Base-by-base conservation (phyloP, 2,113 vertebrate species). In the Sardina pilchardus region DNA sequence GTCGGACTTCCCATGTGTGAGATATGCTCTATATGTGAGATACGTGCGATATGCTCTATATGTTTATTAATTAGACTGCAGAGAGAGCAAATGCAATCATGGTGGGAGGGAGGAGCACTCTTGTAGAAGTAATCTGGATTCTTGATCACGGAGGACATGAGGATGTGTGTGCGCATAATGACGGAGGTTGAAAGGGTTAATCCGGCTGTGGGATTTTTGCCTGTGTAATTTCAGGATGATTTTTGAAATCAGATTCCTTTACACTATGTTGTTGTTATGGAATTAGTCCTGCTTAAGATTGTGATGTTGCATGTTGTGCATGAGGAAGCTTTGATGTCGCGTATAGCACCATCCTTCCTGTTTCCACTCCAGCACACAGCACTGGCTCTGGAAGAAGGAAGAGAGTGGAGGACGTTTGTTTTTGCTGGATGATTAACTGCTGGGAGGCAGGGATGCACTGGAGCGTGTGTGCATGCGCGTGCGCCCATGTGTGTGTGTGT, bases 401-500 rank as follows among this genome's bases (percentile, higher is more conserved):
- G 71, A 75, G 67, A 34, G 71, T 16, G 71, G 71, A 78, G 71
- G 71, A 30, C 30, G 14, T 36, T 78, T 78, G 71, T 78, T 78
- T 78, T 78, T 78, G 71, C 26, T 39, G 34, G 71, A 78, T 78
- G 71, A 78, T 78, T 78, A 78, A 78, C 71, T 39, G 71, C 71
- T 78, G 12, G 30, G 71, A 78, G 71, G 71, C 71, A 78, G 34
- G 30, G 71, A 16, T 78, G 9, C 71, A 78, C 16, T 78, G 71
- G 71, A 78, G 71, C 71, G 71, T 78, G 71, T 36, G 30, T 78
- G 30, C 71, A 78, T 78, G 71, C 71, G 30, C 30, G 14, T 34
- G n/a, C 21, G 24, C 48, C 3, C 48, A 16, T 12, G 14, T 50
- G 1, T n/a, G n/a, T n/a, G 17, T 21, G 59, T 63, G 17, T n/a